A percentile compares a stretch with the other conserved stretches of the same genome.
Conservation (phyloP, 2,797 vertebrate genomes). For the Muraenolepis orangiensis region DNA sequence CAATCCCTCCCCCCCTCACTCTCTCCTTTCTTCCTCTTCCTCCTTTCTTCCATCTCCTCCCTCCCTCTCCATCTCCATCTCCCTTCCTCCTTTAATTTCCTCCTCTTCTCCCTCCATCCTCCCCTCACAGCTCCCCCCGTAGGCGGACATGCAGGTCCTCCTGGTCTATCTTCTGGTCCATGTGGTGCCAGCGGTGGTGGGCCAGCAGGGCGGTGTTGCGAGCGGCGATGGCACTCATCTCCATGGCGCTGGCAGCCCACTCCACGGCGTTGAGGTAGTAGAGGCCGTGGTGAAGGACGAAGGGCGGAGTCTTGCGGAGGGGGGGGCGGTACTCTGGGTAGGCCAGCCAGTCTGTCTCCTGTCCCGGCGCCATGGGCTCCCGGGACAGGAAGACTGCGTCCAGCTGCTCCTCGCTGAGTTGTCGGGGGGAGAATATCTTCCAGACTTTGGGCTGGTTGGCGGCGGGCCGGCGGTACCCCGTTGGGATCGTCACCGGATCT, state of each 20-base stretch:
- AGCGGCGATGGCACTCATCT: conserved; percentile 86
- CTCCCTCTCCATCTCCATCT: too few relatives aligned
- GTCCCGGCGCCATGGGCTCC: conserved; percentile 64
- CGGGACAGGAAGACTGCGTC: conserved; percentile 79
- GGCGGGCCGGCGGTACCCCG: conserved; percentile 52
- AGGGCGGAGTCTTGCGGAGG: conserved; percentile 73
- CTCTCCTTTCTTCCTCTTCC: too few relatives aligned
- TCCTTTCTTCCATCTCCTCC: background rate
- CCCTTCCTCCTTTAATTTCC: too few relatives aligned
- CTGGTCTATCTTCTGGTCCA: conserved; percentile 77
- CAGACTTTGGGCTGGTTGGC: conserved; percentile 72
- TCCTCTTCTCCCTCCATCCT: too few relatives aligned
- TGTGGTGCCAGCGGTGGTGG: conserved; percentile 83
- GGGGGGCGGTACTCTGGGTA: conserved; percentile 81
- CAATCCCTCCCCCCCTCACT: too few relatives aligned
- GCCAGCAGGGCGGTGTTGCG: conserved; percentile 86
- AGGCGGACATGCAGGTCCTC: conserved; percentile 85
- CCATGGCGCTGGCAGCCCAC: conserved; percentile 87
- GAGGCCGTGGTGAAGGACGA: conserved; percentile 80
- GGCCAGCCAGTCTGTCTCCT: conserved; percentile 82
- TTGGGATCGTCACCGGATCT: conserved; percentile 66
- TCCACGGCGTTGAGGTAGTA: conserved; percentile 88
- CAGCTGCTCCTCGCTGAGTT: conserved; percentile 77
- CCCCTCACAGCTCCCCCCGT: conserved; percentile 81
- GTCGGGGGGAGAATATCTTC: conserved; percentile 82